Evolutionary conservation across 2,888 invertebrate genomes (phyloP).

Genomic region (Augiades crinisus): DNA sequence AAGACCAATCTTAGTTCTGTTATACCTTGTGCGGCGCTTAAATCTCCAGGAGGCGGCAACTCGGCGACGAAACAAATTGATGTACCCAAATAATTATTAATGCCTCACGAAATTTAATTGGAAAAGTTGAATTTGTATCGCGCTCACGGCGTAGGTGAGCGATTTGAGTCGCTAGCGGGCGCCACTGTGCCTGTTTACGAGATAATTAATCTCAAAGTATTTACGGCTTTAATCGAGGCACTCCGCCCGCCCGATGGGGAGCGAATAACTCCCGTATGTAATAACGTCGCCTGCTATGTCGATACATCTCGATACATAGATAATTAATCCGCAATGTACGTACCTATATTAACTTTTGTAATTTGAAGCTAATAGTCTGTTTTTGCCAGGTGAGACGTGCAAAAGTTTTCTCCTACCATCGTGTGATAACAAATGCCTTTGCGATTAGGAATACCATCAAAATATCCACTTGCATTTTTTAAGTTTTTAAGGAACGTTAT

Average conservation of each 20-base stretch:
- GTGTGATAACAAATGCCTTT: too few relatives aligned
- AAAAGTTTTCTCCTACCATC: too few relatives aligned
- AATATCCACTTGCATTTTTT: too few relatives aligned
- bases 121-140: constrained; percentile 82
- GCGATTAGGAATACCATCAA: too few relatives aligned
- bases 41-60: constrained; percentile 55
- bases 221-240: constrained; percentile 81
- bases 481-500: too few relatives aligned
- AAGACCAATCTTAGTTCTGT: constrained; percentile 36
- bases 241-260: constrained; percentile 65
- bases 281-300: constrained; percentile 62
- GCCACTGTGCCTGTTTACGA: constrained; percentile 77
- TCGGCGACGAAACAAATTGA: constrained; percentile 80
- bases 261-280: constrained; percentile 78
- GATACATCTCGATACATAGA: constrained; percentile 36
- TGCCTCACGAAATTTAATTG: constrained; percentile 83
- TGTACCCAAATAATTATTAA: constrained; percentile 83
- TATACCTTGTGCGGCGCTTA: constrained; percentile 17
- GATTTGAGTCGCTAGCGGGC: constrained; percentile 66
- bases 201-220: constrained; percentile 82
- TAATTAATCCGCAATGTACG: background rate
- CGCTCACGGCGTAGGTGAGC: constrained; percentile 80
- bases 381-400: too few relatives aligned
- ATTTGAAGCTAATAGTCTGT: too few relatives aligned
- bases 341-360: too few relatives aligned